Evolutionary conservation across 2,113 vertebrate genomes (phyloP).

Genomic region (Archilochus colubris): DNA sequence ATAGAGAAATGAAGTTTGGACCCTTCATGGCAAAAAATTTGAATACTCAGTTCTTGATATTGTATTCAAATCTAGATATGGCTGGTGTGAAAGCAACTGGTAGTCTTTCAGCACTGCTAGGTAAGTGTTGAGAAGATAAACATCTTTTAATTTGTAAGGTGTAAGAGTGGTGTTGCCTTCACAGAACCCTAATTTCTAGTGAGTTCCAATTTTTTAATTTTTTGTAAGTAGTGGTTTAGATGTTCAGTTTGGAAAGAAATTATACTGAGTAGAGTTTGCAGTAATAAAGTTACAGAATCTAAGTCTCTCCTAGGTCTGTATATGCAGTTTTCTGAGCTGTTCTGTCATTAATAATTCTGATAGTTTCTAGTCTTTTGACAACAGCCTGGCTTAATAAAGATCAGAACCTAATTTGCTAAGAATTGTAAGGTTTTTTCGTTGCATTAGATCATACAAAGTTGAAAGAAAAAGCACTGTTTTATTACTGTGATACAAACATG

Average conservation of each 20-base stretch:
- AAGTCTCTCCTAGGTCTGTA: not conserved
- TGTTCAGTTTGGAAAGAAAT: not conserved
- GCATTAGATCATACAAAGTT: not conserved
- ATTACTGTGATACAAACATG: accelerated
- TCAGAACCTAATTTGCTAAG: not conserved
- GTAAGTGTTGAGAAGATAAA: not conserved
- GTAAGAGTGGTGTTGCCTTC: not conserved
- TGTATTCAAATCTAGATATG: not conserved
- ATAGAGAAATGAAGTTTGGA: not conserved
- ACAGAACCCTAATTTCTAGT: not conserved
- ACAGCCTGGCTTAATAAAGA: not conserved
- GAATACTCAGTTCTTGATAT: not conserved
- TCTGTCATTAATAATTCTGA: not conserved
- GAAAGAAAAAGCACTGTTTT: not conserved
- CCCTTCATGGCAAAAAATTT: not conserved
- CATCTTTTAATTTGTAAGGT: not conserved
- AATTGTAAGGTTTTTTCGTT: not conserved
- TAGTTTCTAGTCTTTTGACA: not conserved
- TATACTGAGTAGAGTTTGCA: not conserved
- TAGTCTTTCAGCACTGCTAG: not conserved
- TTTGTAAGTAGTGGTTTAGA: not conserved
- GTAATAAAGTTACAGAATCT: not conserved
- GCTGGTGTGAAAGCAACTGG: not conserved
- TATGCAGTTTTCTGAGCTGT: not conserved
- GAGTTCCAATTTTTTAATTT: not conserved